Conservation (phyloP, 2,888 invertebrate genomes). For the Synergus itoensis region DNA sequence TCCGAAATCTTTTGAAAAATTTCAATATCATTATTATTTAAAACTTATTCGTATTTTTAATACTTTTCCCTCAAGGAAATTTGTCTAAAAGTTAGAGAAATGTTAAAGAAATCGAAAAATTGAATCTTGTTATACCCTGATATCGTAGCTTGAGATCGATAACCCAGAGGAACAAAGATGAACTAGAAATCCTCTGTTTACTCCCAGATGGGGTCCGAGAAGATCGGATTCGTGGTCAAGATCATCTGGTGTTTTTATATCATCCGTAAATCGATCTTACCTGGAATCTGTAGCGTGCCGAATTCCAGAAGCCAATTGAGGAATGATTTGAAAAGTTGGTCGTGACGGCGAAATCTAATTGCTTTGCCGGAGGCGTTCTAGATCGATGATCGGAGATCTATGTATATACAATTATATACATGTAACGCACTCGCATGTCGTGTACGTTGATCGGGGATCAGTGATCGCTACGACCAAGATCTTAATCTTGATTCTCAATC, state of each 20-base stretch:
- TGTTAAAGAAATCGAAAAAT: no score
- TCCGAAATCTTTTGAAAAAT: no score
- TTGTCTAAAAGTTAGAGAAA: no score
- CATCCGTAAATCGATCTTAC: constrained; percentile 29
- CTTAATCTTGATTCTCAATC: constrained; percentile 18
- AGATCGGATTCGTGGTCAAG: constrained; percentile 25
- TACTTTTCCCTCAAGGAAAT: no score
- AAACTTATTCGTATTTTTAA: no score
- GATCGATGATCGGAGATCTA: constrained; percentile 17
- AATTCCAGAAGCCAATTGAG: constrained; percentile 35
- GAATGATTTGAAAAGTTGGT: constrained; percentile 37
- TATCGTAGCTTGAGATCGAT: neutral
- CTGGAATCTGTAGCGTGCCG: constrained; percentile 13
- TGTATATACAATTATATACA: neutral
- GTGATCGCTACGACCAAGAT: constrained; percentile 11
- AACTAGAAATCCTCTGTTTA: constrained; percentile 14
- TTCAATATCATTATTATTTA: no score
- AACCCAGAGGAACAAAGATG: neutral
- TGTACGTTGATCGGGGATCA: constrained; percentile 9
- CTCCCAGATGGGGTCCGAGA: constrained; percentile 1
- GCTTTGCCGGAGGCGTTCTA: constrained; percentile 26
- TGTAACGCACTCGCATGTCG: constrained; percentile 8
- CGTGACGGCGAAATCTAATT: constrained; percentile 30
- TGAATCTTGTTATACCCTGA: neutral
- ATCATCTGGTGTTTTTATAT: constrained; percentile 10